Evolutionary conservation across 2,797 vertebrate genomes (phyloP), one percentile per base, ranked within the genome.

Genomic region (Urosaurus nigricauda): DNA sequence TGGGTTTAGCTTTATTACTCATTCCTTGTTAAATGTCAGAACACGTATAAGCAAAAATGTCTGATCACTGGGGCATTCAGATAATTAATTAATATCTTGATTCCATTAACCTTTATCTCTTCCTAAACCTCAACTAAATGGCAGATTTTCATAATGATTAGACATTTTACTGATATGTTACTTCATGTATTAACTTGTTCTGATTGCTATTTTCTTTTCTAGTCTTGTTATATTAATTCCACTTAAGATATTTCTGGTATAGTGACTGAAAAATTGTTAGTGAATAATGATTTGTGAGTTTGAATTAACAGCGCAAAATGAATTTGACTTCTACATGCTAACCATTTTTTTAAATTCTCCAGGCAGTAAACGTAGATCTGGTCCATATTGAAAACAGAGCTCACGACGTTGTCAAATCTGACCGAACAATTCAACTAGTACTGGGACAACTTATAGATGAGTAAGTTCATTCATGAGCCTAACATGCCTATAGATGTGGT

Each of bases 361-460:
- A 99, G 99, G 97, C 97, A 89, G 97, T 99, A 93, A 99, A 99
- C 90, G 98, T 99, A 91, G 98, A 99, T 86, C 97, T 98, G 96
- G 97, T 97, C 87, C 98, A 99, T 93, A 98, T 99, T 95, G 98
- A 99, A 96, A 98, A 93, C 93, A 97, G 98, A 97, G 98, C 98
- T 56, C 96, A 95, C 85, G 98, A 99, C 92, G 98, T 99, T 1
- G 93, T 98, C 47, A 99, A 97, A 91, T 97, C 96, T 79, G 98
- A 99, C 84, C 98, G 96, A 96, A 96, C 94, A 83, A 94, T 98
- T 83, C 98, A 98, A 63, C 96, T 99, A 37, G 96, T 99, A 0
- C 96, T 99, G 94, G 99, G 99, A 89, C 98, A 99, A 79, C 97
- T 99, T 88, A 97, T 99, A 91, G 98, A 99, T 93, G 96, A 98